Conservation (phyloP, 2,888 invertebrate species). For the Drosophila rubida region DNA sequence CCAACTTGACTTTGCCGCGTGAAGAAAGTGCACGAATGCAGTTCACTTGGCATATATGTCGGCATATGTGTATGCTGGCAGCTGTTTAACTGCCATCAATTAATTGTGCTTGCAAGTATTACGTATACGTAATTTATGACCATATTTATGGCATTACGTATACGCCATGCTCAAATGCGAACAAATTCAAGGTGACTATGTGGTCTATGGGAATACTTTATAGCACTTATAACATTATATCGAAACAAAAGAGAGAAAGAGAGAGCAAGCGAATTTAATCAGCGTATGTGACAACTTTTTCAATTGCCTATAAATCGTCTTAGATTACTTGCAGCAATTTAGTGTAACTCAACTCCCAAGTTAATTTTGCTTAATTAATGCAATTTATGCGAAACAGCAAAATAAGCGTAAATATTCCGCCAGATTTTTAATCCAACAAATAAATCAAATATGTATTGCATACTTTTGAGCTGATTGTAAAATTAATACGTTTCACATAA, state of each 20-base stretch:
- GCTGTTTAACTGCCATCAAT: slow-evolving; percentile 29
- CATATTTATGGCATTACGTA: slow-evolving; percentile 41
- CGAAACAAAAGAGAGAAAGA: not conserved
- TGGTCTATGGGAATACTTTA: not conserved
- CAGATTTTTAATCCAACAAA: not conserved
- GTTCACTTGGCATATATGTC: slow-evolving; percentile 2
- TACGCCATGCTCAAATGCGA: slow-evolving; percentile 29
- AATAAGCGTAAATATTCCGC: not conserved
- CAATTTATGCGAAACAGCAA: not conserved
- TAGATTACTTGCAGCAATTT: not conserved
- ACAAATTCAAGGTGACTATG: slow-evolving; percentile 6
- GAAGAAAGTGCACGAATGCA: slow-evolving; percentile 46
- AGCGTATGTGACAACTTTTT: not conserved
- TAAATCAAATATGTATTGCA: not conserved
- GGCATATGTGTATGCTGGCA: slow-evolving; percentile 27
- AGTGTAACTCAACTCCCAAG: not conserved
- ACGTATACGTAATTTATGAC: slow-evolving; percentile 46
- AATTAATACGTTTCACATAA: not conserved
- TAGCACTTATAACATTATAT: not conserved
- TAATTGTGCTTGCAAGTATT: slow-evolving; percentile 28
- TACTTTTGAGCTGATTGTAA: not conserved
- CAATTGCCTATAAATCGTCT: not conserved
- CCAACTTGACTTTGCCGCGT: slow-evolving; percentile 60
- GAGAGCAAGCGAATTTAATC: not conserved
- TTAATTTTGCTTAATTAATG: not conserved